phyloP scores from a whole-genome alignment of 2,888 invertebrate species.

The Gymnoscelis rufifasciata region DNA sequence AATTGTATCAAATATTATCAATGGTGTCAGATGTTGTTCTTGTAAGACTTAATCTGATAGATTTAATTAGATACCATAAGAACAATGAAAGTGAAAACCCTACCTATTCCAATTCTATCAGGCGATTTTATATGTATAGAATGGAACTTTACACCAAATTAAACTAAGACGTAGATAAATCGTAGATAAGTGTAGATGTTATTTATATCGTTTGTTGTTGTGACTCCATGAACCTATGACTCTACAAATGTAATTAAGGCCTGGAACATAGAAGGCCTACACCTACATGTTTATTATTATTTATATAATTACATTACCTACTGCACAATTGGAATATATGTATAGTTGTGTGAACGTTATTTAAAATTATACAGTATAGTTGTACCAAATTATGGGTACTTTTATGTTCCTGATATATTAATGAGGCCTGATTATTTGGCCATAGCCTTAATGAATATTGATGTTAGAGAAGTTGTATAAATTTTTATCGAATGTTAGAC shows the following conservation, averaged over 20 bases:
- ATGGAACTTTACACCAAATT: constrained; percentile 77
- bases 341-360: constrained; percentile 2
- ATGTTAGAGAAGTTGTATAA: constrained; percentile 48
- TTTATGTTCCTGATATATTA: constrained; percentile 33
- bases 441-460: constrained; percentile 57
- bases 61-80: neutral
- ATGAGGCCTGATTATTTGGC: constrained; percentile 36
- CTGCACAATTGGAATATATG: constrained; percentile 21
- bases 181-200: constrained; percentile 55
- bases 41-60: neutral
- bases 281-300: neutral
- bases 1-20: too few relatives aligned
- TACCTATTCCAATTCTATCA: constrained; percentile 19
- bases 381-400: constrained; percentile 5
- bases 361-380: neutral
- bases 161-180: constrained; percentile 68
- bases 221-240: constrained; percentile 33
- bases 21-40: too few relatives aligned
- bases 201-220: constrained; percentile 57
- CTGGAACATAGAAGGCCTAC: neutral
- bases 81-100: too few relatives aligned
- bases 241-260: neutral
- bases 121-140: constrained; percentile 57
- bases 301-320: constrained; percentile 4
- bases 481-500: constrained; percentile 77